phyloP scores from a whole-genome alignment of 1,140 invertebrate species.

The Papilio machaon region DNA sequence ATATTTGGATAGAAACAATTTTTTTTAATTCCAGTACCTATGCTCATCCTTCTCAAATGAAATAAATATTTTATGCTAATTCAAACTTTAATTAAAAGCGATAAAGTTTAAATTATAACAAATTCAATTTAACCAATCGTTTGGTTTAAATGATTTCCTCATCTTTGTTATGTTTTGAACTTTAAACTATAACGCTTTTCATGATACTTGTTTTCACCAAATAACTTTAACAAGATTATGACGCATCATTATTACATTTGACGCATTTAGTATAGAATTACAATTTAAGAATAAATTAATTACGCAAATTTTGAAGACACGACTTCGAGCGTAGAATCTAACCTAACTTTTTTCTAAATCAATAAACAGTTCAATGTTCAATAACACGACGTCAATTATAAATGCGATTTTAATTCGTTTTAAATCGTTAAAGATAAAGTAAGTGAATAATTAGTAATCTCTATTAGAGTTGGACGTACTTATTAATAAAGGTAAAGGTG shows the following conservation, averaged over 20 bases:
- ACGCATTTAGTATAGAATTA: not conserved
- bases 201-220: conserved; percentile 6
- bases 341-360: not conserved
- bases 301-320: not conserved
- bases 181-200: not conserved
- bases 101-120: not conserved
- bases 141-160: not conserved
- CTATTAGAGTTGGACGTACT: not conserved
- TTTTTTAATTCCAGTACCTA: not conserved
- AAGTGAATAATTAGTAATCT: not conserved
- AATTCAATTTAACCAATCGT: not conserved
- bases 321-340: not conserved
- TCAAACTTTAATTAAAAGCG: not conserved
- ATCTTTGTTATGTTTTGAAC: not conserved
- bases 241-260: not conserved
- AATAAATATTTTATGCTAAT: not conserved
- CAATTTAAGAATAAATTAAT: not conserved
- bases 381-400: not conserved
- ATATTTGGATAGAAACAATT: too few species aligned
- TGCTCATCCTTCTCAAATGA: not conserved
- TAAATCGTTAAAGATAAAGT: not conserved
- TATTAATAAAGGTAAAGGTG: not conserved
- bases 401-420: not conserved
- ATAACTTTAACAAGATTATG: not conserved
- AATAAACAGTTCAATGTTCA: not conserved